phyloP scores from a whole-genome alignment of 2,888 invertebrate genomes.

The Lypha dubia region DNA sequence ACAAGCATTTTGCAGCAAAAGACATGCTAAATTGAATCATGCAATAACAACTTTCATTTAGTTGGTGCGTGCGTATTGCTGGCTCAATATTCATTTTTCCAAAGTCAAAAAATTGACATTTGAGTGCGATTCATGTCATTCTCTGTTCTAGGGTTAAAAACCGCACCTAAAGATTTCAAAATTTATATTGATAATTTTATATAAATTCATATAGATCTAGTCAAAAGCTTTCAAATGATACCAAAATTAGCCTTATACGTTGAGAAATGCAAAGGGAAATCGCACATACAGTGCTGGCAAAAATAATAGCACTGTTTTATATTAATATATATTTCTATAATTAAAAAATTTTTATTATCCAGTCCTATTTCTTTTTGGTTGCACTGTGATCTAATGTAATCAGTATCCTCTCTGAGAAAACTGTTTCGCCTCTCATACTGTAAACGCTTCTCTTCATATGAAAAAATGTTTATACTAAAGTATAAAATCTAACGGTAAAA shows the following conservation, averaged over 20 bases:
- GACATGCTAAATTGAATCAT: slow-evolving; percentile 20
- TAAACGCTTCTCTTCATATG: background rate
- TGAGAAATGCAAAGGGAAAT: no score
- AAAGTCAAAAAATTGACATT: slow-evolving; percentile 14
- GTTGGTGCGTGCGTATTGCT: slow-evolving; percentile 17
- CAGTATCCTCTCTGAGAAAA: background rate
- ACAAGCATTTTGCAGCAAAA: slow-evolving; percentile 20
- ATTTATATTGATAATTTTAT: no score
- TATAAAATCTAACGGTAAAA: background rate
- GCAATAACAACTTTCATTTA: slow-evolving; percentile 7
- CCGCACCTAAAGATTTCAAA: no score
- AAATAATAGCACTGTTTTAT: no score
- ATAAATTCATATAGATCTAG: no score
- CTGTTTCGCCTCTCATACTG: background rate
- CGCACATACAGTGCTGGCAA: no score
- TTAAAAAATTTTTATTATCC: background rate
- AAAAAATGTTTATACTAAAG: background rate
- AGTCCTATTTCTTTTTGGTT: background rate
- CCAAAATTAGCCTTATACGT: no score
- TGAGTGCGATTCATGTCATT: slow-evolving; percentile 30
- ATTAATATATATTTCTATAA: background rate
- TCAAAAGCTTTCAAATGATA: no score
- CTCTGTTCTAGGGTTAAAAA: background rate
- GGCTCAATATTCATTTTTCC: slow-evolving; percentile 18
- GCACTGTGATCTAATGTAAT: background rate